These are phyloP conservation scores for Helarctos malayanus DNA, from an alignment of 2,797 vertebrate species.

Conservation along the genomic window DNA sequence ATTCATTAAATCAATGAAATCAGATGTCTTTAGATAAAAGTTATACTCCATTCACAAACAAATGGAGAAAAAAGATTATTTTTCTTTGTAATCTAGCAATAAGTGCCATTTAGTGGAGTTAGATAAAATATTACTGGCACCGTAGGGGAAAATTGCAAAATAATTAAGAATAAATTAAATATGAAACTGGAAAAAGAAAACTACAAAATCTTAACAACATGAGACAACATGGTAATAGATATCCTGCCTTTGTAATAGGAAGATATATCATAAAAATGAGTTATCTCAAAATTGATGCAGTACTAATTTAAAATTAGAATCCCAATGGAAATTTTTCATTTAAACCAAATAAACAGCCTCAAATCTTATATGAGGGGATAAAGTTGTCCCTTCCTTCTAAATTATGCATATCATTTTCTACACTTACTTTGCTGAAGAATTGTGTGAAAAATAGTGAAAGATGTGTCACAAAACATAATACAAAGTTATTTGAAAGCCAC, in stretches of 20 bases:
- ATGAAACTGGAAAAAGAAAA: neutral
- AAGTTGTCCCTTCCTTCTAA: neutral
- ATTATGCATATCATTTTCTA: neutral
- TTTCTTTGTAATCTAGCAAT: neutral
- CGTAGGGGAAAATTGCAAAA: neutral
- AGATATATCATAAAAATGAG: neutral
- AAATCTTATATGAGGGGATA: neutral
- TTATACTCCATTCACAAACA: neutral
- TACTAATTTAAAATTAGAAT: neutral
- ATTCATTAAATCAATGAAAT: neutral
- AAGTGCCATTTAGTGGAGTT: neutral
- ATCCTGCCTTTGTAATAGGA: neutral
- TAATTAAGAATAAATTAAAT: conserved; percentile 13
- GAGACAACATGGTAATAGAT: neutral
- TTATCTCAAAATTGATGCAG: neutral
- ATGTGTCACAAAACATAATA: neutral
- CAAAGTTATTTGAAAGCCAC: neutral
- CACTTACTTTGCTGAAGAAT: neutral
- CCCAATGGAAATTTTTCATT: neutral
- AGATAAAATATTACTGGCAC: neutral
- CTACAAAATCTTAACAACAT: neutral
- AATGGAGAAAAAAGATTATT: neutral
- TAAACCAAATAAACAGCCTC: neutral
- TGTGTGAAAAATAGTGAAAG: neutral
- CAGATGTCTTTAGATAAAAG: neutral